phyloP scores from a whole-genome alignment of 2,888 invertebrate genomes.

The Sympetrum striolatum region DNA sequence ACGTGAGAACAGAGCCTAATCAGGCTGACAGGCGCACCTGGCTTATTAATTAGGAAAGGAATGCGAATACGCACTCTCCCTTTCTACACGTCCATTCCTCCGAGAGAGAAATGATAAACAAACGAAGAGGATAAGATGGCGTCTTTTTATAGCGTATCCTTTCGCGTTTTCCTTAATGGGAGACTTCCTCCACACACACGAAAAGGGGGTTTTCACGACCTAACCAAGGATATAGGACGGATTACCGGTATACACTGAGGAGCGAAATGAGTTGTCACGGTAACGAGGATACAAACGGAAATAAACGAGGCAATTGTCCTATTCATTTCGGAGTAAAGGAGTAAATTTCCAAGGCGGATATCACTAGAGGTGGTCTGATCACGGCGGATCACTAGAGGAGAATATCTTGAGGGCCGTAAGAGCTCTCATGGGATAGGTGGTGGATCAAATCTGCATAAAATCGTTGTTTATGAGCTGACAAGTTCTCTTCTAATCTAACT shows the following conservation, averaged over 20 bases:
- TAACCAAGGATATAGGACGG: not conserved
- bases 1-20: not conserved
- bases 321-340: not conserved
- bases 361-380: no score
- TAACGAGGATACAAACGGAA: not conserved
- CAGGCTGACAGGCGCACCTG: not conserved
- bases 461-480: no score
- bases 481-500: no score
- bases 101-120: not conserved
- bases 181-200: not conserved
- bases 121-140: not conserved
- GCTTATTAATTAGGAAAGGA: not conserved
- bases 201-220: not conserved
- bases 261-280: not conserved
- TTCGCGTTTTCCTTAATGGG: not conserved
- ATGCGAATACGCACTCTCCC: not conserved
- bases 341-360: not conserved
- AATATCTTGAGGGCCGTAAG: no score
- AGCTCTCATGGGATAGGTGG: no score
- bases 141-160: not conserved
- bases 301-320: not conserved
- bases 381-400: no score
- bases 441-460: no score
- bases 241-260: not conserved
- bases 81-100: not conserved